Evolutionary conservation across 2,888 invertebrate genomes (phyloP).

Genomic region (Cremastinae sp.): DNA sequence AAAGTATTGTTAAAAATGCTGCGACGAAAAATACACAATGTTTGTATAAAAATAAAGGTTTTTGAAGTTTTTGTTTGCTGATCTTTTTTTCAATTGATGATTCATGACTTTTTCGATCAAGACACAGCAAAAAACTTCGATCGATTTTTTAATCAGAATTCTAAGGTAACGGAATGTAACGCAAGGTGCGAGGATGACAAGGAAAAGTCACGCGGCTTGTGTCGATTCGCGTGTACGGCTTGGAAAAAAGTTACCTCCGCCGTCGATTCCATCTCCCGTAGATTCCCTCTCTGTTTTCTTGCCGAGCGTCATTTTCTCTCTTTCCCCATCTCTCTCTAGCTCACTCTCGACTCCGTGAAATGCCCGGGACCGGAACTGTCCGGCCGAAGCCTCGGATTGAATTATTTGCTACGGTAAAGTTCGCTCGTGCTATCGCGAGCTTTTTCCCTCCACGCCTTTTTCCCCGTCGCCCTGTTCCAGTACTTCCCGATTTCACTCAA

Average conservation of each 20-base stretch:
- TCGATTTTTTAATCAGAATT: too few species aligned
- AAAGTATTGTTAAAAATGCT: too few species aligned
- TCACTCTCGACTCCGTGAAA: neutral
- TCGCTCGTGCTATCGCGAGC: slow-evolving; percentile 33
- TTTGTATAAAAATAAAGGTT: too few species aligned
- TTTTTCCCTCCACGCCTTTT: neutral
- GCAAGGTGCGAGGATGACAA: slow-evolving; percentile 14
- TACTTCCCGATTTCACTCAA: slow-evolving; percentile 12
- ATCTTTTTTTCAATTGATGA: too few species aligned
- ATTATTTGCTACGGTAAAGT: slow-evolving; percentile 68
- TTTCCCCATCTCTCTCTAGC: too few species aligned
- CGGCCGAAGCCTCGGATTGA: slow-evolving; percentile 63
- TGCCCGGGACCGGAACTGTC: slow-evolving; percentile 47
- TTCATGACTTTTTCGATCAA: too few species aligned
- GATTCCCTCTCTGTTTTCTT: slow-evolving; percentile 33
- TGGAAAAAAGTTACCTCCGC: slow-evolving; percentile 37
- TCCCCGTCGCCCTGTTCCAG: neutral
- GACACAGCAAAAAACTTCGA: too few species aligned
- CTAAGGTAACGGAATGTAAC: slow-evolving; percentile 1
- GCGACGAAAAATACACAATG: too few species aligned
- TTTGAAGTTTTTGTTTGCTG: too few species aligned
- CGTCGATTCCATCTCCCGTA: slow-evolving; percentile 43
- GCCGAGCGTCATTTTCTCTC: slow-evolving; percentile 9
- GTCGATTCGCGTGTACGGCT: slow-evolving; percentile 34
- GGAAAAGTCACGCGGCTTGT: slow-evolving; percentile 8